A percentile compares a stretch with the other conserved stretches of the same genome.
Evolutionary conservation across 1,140 invertebrate genomes (phyloP).

Genomic region (Lepidurus couesii): DNA sequence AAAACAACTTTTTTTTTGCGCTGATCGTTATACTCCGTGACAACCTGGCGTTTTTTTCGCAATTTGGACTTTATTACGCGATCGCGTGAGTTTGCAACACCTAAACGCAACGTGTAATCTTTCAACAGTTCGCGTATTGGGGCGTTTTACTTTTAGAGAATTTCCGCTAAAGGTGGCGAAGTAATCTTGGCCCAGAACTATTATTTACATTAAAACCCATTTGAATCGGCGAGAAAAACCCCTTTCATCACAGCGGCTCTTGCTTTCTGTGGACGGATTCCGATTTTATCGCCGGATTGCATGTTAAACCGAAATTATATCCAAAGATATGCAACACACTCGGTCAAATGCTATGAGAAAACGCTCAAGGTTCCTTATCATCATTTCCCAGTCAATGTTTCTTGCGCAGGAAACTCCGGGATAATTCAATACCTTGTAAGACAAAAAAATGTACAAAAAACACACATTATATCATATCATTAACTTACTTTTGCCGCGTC

Average conservation of each 20-base stretch:
- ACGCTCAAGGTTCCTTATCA: neutral
- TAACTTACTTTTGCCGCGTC: neutral
- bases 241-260: neutral
- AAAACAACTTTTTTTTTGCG: neutral
- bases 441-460: no score
- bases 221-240: neutral
- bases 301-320: neutral
- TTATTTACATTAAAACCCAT: slow-evolving; percentile 20
- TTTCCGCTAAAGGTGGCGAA: neutral
- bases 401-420: no score
- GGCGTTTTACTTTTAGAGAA: neutral
- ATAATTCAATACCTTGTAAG: no score
- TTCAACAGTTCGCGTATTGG: neutral
- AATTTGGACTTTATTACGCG: neutral
- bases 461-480: no score
- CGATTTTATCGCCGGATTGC: slow-evolving; percentile 6
- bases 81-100: slow-evolving; percentile 21
- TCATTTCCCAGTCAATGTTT: neutral
- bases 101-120: slow-evolving; percentile 11
- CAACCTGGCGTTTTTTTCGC: neutral
- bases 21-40: slow-evolving; percentile 4
- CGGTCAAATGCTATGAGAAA: neutral
- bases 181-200: neutral
- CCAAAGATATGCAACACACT: neutral
- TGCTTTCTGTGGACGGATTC: neutral